These are phyloP conservation scores for Mesocricetus auratus DNA, from an alignment of 2,113 vertebrate genomes.

Conservation along the genomic window DNA sequence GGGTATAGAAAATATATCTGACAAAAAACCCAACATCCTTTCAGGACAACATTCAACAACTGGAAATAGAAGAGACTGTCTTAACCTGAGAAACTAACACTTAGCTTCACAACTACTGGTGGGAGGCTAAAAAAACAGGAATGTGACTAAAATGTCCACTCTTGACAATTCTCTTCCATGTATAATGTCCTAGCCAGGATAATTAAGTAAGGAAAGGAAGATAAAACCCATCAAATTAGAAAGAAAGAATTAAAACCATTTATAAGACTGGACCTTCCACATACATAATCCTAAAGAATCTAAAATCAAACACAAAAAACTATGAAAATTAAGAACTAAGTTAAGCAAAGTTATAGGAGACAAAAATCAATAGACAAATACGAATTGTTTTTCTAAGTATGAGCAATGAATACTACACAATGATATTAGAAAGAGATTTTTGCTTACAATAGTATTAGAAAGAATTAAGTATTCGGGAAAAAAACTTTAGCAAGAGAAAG, in stretches of 20 bases:
- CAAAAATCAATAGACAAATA: slow-evolving; percentile 27
- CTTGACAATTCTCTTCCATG: not conserved
- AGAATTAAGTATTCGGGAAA: not conserved
- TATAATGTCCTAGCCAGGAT: not conserved
- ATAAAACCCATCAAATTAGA: not conserved
- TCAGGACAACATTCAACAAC: not conserved
- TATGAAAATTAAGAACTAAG: not conserved
- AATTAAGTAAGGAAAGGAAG: slow-evolving; percentile 38
- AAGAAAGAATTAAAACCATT: slow-evolving; percentile 34
- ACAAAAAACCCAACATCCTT: not conserved
- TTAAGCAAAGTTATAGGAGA: not conserved
- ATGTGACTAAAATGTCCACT: not conserved
- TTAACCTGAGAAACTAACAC: not conserved
- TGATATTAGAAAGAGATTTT: not conserved
- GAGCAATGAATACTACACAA: not conserved
- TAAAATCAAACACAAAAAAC: not conserved
- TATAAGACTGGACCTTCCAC: not conserved
- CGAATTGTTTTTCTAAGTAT: not conserved
- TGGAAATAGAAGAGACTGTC: not conserved
- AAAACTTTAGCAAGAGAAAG: not conserved
- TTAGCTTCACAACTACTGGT: not conserved
- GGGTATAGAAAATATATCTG: slow-evolving; percentile 8
- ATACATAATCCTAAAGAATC: not conserved
- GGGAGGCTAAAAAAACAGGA: not conserved
- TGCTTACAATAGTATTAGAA: not conserved